A percentile compares a stretch with the other conserved stretches of the same genome.
Conservation (phyloP, 2,113 vertebrate species). For the Suncus etruscus region DNA sequence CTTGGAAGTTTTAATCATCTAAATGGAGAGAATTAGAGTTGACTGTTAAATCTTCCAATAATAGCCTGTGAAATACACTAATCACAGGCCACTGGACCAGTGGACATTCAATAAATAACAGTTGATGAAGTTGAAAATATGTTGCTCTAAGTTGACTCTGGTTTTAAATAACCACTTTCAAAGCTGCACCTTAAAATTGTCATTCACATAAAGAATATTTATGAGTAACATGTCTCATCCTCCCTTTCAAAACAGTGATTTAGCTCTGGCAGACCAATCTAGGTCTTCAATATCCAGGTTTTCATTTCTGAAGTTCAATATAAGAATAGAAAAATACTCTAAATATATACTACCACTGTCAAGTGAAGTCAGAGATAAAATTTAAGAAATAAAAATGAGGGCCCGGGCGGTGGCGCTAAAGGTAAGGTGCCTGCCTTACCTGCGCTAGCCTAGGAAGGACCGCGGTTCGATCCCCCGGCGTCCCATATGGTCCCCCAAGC, state of each 20-base stretch:
- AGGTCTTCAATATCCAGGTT: neutral
- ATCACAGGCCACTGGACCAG: neutral
- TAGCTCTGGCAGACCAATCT: neutral
- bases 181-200: slow-evolving; percentile 50
- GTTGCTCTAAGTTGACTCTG: neutral
- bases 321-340: neutral
- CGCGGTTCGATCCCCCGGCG: no score
- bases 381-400: slow-evolving; percentile 35
- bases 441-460: no score
- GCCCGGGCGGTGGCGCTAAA: no score
- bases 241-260: slow-evolving; percentile 36
- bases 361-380: slow-evolving; percentile 14
- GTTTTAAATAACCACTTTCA: slow-evolving; percentile 66
- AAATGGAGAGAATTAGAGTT: neutral
- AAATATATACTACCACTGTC: neutral
- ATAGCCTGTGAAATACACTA: slow-evolving; percentile 15
- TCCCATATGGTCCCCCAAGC: no score
- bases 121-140: slow-evolving; percentile 31
- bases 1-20: slow-evolving; percentile 32
- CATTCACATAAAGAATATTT: slow-evolving; percentile 62
- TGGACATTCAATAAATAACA: slow-evolving; percentile 51
- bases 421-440: no score
- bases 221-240: neutral
- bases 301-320: neutral
- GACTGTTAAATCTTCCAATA: neutral